Percentiles rank a stretch among this genome's conserved stretches.
Conservation (phyloP, 1,140 invertebrate genomes). For the Metaphire vulgaris region DNA sequence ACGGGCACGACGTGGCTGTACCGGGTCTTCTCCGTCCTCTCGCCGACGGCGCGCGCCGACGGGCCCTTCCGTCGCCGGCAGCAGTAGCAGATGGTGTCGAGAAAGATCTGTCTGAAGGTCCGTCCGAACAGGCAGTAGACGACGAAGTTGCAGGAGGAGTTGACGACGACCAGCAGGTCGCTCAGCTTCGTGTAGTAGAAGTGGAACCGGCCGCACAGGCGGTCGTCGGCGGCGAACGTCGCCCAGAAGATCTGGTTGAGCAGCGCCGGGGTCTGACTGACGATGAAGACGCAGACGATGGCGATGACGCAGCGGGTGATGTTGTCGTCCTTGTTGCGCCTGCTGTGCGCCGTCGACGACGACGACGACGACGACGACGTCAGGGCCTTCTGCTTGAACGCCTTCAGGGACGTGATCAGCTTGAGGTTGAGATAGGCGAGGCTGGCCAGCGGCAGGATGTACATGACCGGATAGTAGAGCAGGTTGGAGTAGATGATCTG, state of each 20-base stretch:
- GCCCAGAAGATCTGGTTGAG: slow-evolving; percentile 32
- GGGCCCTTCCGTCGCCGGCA: background rate
- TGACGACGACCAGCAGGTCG: slow-evolving; percentile 28
- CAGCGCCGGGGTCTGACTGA: slow-evolving; percentile 30
- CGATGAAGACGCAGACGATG: slow-evolving; percentile 28
- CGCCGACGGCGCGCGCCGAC: background rate
- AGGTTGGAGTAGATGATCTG: slow-evolving; percentile 29
- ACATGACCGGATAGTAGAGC: slow-evolving; percentile 29
- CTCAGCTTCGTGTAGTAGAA: slow-evolving; percentile 32
- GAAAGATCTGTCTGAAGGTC: slow-evolving; percentile 26
- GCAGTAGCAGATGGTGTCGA: slow-evolving; percentile 23
- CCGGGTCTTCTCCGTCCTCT: background rate
- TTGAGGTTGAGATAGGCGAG: slow-evolving; percentile 26
- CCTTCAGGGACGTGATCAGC: slow-evolving; percentile 21
- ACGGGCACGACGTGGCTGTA: background rate
- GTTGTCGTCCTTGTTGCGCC: slow-evolving; percentile 13
- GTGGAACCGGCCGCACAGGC: slow-evolving; percentile 26
- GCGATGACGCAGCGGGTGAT: slow-evolving; percentile 29
- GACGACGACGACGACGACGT: too few relatives aligned
- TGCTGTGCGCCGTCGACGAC: too few relatives aligned
- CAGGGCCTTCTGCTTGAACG: slow-evolving; percentile 7
- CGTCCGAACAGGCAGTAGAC: slow-evolving; percentile 28
- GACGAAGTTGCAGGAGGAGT: slow-evolving; percentile 28
- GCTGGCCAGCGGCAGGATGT: slow-evolving; percentile 21
- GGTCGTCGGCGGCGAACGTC: background rate